Conservation (phyloP, 2,888 invertebrate species). For the Carcina quercana region DNA sequence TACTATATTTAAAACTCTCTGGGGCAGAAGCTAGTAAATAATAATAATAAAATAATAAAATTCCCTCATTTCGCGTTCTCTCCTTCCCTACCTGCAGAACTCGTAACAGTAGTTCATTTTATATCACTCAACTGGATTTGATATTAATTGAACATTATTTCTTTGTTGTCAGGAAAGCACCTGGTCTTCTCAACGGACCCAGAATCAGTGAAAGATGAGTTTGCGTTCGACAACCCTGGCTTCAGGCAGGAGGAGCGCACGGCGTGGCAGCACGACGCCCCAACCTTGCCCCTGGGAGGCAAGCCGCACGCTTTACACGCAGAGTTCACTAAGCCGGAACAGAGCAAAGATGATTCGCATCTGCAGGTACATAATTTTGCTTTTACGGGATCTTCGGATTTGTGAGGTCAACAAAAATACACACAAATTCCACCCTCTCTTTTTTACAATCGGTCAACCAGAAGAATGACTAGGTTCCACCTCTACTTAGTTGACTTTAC, state of each 20-base stretch:
- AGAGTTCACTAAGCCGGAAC: constrained; percentile 60
- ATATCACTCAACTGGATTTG: too few relatives aligned
- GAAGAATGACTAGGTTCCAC: too few relatives aligned
- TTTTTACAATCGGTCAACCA: too few relatives aligned
- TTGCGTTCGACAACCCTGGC: constrained; percentile 87
- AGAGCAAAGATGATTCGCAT: constrained; percentile 58
- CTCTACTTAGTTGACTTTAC: too few relatives aligned
- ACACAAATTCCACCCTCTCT: neutral
- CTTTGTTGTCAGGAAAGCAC: constrained; percentile 76
- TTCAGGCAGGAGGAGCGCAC: constrained; percentile 74
- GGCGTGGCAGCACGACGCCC: constrained; percentile 62
- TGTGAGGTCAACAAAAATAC: neutral
- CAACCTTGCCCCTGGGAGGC: constrained; percentile 55
- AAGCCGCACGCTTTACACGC: constrained; percentile 50
- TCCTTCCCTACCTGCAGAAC: too few relatives aligned
- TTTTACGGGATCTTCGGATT: too few relatives aligned
- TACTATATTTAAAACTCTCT: too few relatives aligned
- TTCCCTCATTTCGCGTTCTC: too few relatives aligned
- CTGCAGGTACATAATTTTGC: constrained; percentile 37
- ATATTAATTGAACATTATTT: too few relatives aligned
- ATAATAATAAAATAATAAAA: too few relatives aligned
- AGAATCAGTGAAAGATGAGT: constrained; percentile 84
- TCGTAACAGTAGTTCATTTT: too few relatives aligned
- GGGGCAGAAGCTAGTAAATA: too few relatives aligned
- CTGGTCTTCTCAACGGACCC: constrained; percentile 83